A percentile compares a stretch with the other conserved stretches of the same genome.
Conservation (phyloP, 2,888 invertebrate species). For the Lochmaea capreae region DNA sequence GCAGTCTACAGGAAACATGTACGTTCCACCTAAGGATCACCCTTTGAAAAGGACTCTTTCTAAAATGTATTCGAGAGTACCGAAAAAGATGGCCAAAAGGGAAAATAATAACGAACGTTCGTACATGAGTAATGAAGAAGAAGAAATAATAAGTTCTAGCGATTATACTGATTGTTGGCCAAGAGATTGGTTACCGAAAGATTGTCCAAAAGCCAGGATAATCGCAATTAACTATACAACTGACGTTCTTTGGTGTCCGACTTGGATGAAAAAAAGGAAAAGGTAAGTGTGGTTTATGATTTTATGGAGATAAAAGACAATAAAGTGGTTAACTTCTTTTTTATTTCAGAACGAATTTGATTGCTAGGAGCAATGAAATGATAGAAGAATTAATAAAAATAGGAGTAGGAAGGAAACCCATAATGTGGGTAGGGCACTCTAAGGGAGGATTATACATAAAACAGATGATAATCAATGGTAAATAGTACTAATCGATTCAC, state of each 20-base stretch:
- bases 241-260: constrained; percentile 80
- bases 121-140: constrained; percentile 44
- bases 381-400: constrained; percentile 73
- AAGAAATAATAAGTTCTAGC: constrained; percentile 40
- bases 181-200: constrained; percentile 84
- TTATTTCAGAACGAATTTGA: constrained; percentile 71
- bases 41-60: constrained; percentile 55
- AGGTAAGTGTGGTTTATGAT: constrained; percentile 64
- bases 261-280: constrained; percentile 77
- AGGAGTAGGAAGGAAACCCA: constrained; percentile 78
- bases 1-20: constrained; percentile 51
- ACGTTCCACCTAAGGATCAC: constrained; percentile 50
- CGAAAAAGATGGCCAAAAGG: constrained; percentile 54
- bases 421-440: constrained; percentile 88
- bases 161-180: constrained; percentile 82
- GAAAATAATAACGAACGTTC: constrained; percentile 30
- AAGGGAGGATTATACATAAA: constrained; percentile 91
- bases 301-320: too few species aligned
- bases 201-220: constrained; percentile 81
- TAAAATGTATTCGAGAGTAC: constrained; percentile 52
- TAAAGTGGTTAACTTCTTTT: background rate
- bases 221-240: constrained; percentile 87
- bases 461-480: constrained; percentile 81
- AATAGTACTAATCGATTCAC: constrained; percentile 26
- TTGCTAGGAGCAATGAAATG: constrained; percentile 80